phyloP scores from a whole-genome alignment of 2,113 vertebrate species.

The Vimba vimba region DNA sequence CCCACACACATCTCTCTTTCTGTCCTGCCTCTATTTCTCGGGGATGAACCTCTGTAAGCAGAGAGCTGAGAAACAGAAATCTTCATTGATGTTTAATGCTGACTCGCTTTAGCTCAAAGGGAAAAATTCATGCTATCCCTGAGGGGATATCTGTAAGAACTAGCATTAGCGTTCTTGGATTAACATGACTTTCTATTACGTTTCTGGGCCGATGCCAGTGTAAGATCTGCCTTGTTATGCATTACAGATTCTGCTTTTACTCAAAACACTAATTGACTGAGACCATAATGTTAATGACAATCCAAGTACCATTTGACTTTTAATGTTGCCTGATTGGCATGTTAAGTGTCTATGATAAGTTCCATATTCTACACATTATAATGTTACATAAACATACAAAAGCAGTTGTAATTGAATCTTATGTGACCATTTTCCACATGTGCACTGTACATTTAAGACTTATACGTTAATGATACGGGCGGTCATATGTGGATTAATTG shows the following conservation, averaged over 20 bases:
- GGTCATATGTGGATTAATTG: not conserved
- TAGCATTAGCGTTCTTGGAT: not conserved
- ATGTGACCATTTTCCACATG: not conserved
- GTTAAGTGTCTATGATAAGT: not conserved
- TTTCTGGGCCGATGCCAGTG: conserved; percentile 5
- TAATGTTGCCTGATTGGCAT: not conserved
- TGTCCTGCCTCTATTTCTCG: not conserved
- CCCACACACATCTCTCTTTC: conserved; percentile 31
- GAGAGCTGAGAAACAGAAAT: conserved; percentile 30
- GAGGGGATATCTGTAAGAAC: not conserved
- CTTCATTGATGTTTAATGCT: conserved; percentile 41
- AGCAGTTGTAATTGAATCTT: not conserved
- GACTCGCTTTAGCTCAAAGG: conserved; percentile 34
- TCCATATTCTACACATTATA: not conserved
- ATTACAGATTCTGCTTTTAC: not conserved
- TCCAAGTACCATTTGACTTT: not conserved
- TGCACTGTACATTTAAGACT: not conserved
- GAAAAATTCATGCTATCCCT: conserved; percentile 3
- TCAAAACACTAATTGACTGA: not conserved
- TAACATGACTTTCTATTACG: conserved; percentile 22
- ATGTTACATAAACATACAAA: not conserved
- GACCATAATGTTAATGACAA: not conserved
- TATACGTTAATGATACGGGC: not conserved
- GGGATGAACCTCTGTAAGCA: conserved; percentile 5
- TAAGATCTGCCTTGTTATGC: conserved; percentile 10